A percentile compares a stretch with the other conserved stretches of the same genome.
phyloP scores from a whole-genome alignment of 2,113 vertebrate species.

The Zosterops borbonicus region DNA sequence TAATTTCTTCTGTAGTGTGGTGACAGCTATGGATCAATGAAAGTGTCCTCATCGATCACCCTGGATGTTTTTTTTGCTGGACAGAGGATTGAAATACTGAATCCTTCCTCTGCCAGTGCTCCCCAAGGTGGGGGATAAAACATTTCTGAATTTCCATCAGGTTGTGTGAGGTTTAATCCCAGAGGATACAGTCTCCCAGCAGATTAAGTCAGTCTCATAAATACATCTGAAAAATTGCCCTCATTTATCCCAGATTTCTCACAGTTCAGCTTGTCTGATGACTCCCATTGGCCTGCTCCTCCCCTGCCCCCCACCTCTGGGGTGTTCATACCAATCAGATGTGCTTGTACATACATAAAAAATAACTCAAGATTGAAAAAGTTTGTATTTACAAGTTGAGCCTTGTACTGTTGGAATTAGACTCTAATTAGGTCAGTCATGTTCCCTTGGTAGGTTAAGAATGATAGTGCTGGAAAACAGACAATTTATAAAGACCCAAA shows the following conservation, averaged over 20 bases:
- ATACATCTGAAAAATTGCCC: not conserved
- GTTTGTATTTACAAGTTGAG: constrained; percentile 9
- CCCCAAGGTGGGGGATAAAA: not conserved
- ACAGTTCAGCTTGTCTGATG: not conserved
- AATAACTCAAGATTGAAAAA: not conserved
- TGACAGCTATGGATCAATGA: not conserved
- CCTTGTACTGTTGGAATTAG: not conserved
- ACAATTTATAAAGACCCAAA: constrained; percentile 25
- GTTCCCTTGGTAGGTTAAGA: constrained; percentile 48
- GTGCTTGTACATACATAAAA: not conserved
- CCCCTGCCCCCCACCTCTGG: not conserved
- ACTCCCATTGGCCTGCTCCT: not conserved
- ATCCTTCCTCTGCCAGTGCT: not conserved
- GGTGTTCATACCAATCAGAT: not conserved
- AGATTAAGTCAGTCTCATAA: not conserved
- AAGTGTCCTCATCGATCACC: not conserved
- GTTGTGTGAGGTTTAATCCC: not conserved
- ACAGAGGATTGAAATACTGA: not conserved
- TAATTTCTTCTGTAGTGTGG: not conserved
- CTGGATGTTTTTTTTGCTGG: not conserved
- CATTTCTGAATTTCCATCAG: not conserved
- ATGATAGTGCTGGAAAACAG: constrained; percentile 40
- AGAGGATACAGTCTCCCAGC: not conserved
- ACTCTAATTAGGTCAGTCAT: constrained; percentile 54
- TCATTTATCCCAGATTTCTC: not conserved